These are phyloP conservation scores for Cotesia chilonis DNA, from an alignment of 1,140 invertebrate species.

Conservation along the genomic window DNA sequence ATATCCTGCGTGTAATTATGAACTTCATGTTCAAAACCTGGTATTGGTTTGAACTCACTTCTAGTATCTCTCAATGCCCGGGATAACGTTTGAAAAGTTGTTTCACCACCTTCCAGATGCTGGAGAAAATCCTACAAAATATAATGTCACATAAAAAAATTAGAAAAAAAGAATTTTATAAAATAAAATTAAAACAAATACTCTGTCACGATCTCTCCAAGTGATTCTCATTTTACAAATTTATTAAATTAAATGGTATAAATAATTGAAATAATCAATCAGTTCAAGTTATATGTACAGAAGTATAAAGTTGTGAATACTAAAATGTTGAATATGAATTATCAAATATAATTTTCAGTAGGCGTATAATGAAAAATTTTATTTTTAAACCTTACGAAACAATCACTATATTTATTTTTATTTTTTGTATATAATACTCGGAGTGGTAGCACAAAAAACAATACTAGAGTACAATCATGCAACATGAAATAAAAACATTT, in stretches of 20 bases:
- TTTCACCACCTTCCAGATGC: slow-evolving; percentile 51
- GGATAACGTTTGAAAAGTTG: slow-evolving; percentile 60
- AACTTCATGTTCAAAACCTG: slow-evolving; percentile 59
- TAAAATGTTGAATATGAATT: neutral
- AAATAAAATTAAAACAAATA: slow-evolving; percentile 32
- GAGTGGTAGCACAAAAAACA: neutral
- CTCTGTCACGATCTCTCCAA: slow-evolving; percentile 51
- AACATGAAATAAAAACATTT: neutral
- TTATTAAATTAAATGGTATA: neutral
- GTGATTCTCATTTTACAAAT: slow-evolving; percentile 44
- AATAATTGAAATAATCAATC: too few relatives aligned
- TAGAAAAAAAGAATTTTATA: slow-evolving; percentile 18
- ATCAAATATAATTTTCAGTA: neutral
- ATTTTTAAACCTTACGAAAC: slow-evolving; percentile 19
- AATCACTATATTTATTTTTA: neutral
- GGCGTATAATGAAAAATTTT: slow-evolving; percentile 7
- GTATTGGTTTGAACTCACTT: slow-evolving; percentile 61
- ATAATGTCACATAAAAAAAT: slow-evolving; percentile 31
- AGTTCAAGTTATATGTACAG: too few relatives aligned
- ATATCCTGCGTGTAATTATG: slow-evolving; percentile 57
- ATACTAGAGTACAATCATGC: neutral
- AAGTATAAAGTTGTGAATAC: too few relatives aligned
- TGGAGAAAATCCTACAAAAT: slow-evolving; percentile 47
- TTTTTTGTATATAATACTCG: neutral
- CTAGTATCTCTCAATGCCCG: slow-evolving; percentile 59